Percentiles rank a stretch among this genome's conserved stretches.
phyloP scores from a whole-genome alignment of 2,888 invertebrate species.

The Caenorhabditis sp. region DNA sequence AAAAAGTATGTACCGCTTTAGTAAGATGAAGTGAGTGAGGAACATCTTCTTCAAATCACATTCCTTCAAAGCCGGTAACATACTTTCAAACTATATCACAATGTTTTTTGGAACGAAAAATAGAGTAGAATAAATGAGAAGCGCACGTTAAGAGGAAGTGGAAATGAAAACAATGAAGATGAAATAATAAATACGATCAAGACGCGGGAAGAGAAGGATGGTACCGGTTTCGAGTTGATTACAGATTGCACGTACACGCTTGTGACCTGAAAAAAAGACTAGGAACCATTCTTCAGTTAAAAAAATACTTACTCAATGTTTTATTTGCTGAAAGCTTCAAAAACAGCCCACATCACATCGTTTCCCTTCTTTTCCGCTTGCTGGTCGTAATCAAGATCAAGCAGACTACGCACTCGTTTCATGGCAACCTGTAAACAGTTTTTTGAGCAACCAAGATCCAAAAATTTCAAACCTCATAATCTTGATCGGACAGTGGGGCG shows the following conservation, averaged over 20 bases:
- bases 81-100: slow-evolving; percentile 42
- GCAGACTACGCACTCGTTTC: slow-evolving; percentile 94
- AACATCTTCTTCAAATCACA: background rate
- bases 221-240: slow-evolving; percentile 65
- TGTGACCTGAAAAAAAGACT: slow-evolving; percentile 15
- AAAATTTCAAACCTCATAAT: slow-evolving; percentile 76
- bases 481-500: slow-evolving; percentile 89
- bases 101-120: slow-evolving; percentile 24
- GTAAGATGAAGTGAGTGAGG: background rate
- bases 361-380: slow-evolving; percentile 90
- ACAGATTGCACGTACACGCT: slow-evolving; percentile 60
- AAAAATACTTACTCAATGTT: slow-evolving; percentile 11
- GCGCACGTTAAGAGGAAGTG: slow-evolving; percentile 11
- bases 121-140: background rate
- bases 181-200: slow-evolving; percentile 4
- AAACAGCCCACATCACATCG: slow-evolving; percentile 98
- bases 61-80: background rate
- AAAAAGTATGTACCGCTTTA: background rate
- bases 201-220: slow-evolving; percentile 40
- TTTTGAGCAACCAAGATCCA: background rate
- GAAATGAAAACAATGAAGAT: slow-evolving; percentile 6
- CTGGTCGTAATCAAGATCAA: slow-evolving; percentile 97
- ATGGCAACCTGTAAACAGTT: slow-evolving; percentile 88
- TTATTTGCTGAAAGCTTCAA: slow-evolving; percentile 98
- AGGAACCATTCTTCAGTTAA: background rate